Conservation (phyloP, 2,113 vertebrate species). For the Malurus cyaneus region DNA sequence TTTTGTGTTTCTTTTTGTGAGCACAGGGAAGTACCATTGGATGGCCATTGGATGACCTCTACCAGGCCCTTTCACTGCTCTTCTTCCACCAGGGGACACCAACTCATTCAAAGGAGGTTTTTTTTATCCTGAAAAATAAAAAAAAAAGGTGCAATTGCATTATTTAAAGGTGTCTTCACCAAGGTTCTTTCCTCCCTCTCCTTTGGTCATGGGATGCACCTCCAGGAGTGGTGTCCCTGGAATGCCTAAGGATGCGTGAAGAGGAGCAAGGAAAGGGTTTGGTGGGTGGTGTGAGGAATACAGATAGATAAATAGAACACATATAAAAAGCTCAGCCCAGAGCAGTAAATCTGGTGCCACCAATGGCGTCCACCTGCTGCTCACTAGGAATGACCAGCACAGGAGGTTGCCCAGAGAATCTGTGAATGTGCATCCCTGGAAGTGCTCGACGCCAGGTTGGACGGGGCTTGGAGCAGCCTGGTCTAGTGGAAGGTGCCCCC, state of each 20-base stretch:
- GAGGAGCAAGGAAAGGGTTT: not conserved
- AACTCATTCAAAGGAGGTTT: not conserved
- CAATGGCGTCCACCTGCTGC: rapidly evolving
- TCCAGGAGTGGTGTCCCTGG: rapidly evolving
- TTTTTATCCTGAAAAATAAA: not conserved
- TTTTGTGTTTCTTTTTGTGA: not conserved
- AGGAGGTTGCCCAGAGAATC: rapidly evolving
- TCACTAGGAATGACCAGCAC: not conserved
- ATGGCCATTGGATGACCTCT: too few species aligned
- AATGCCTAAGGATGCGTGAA: rapidly evolving
- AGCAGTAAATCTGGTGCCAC: rapidly evolving
- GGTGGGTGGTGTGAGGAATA: not conserved
- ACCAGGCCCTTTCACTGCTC: not conserved
- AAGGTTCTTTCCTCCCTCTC: not conserved
- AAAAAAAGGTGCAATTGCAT: too few species aligned
- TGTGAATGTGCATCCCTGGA: too few species aligned
- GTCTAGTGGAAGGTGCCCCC: rapidly evolving
- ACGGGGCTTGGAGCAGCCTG: not conserved
- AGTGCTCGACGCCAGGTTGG: rapidly evolving
- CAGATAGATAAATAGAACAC: not conserved
- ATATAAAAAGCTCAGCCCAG: rapidly evolving
- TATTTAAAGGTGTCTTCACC: not conserved
- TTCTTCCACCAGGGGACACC: not conserved
- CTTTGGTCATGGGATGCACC: rapidly evolving
- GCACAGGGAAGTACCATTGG: not conserved